phyloP scores from a whole-genome alignment of 1,140 invertebrate species.

The Arion vulgaris region DNA sequence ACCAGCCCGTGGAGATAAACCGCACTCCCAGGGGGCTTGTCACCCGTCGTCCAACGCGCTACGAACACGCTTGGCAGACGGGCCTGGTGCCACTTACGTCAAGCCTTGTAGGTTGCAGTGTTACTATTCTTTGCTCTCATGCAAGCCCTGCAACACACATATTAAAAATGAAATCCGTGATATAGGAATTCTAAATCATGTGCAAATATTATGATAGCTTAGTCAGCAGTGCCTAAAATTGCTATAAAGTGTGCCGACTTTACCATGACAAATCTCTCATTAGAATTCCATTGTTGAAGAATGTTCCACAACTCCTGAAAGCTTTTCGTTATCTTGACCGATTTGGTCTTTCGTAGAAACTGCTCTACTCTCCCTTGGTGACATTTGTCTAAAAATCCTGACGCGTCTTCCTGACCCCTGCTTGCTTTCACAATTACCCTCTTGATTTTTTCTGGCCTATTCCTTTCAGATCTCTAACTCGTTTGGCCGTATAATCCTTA shows the following conservation, averaged over 20 bases:
- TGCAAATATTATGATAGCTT: background rate
- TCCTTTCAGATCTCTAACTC: background rate
- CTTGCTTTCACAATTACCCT: background rate
- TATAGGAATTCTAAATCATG: background rate
- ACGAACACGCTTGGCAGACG: no score
- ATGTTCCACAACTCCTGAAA: background rate
- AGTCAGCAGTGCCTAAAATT: background rate
- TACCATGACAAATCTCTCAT: background rate
- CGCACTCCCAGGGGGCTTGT: no score
- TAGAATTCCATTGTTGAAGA: background rate
- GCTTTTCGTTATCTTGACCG: background rate
- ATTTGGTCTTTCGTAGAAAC: background rate
- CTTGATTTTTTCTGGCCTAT: background rate
- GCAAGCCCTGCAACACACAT: no score
- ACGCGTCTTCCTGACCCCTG: background rate
- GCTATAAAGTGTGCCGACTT: background rate
- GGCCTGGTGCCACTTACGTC: no score
- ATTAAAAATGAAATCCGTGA: no score
- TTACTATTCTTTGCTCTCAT: no score
- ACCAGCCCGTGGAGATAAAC: no score
- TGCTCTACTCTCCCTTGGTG: background rate
- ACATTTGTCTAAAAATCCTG: background rate
- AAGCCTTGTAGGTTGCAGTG: no score
- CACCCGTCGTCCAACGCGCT: no score
- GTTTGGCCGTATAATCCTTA: background rate